A percentile compares a stretch with the other conserved stretches of the same genome.
Conservation (phyloP, 2,113 vertebrate genomes). For the Forbesichthys agassizii region DNA sequence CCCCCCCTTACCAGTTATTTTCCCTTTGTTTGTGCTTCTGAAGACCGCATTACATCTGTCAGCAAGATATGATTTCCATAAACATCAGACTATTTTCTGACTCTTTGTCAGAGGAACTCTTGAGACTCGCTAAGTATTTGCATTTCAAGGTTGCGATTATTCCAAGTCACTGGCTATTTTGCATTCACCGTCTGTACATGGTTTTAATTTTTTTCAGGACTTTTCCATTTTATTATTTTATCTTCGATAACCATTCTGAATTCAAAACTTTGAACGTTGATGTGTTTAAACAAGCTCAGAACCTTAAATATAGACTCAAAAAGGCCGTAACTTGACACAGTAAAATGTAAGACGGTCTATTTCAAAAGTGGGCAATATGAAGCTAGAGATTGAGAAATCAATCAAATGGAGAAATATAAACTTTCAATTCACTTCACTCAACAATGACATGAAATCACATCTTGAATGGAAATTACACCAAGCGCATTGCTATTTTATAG, state of each 20-base stretch:
- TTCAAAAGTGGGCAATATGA: slow-evolving; percentile 23
- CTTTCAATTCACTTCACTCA: slow-evolving; percentile 61
- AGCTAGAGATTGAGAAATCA: slow-evolving; percentile 41
- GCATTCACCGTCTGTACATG: slow-evolving; percentile 63
- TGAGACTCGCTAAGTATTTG: slow-evolving; percentile 68
- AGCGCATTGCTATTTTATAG: slow-evolving; percentile 60
- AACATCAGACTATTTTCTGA: slow-evolving; percentile 71
- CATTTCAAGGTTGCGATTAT: slow-evolving; percentile 76
- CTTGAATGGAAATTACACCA: slow-evolving; percentile 70
- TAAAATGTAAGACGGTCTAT: neutral
- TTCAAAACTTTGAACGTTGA: neutral
- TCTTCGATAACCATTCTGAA: neutral
- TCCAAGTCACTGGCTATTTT: slow-evolving; percentile 60
- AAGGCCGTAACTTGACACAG: too few relatives aligned
- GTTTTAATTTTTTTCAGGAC: slow-evolving; percentile 33
- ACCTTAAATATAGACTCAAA: neutral
- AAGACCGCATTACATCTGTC: slow-evolving; percentile 76
- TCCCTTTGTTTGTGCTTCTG: slow-evolving; percentile 66
- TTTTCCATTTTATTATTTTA: slow-evolving; percentile 2
- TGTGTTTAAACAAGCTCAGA: neutral
- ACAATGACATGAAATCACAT: slow-evolving; percentile 66
- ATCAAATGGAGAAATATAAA: slow-evolving; percentile 46
- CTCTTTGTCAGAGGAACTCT: slow-evolving; percentile 71
- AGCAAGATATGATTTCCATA: slow-evolving; percentile 72
- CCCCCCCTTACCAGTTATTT: slow-evolving; percentile 44